Conservation (phyloP, 2,888 invertebrate species). For the Tetragnatha montana region DNA sequence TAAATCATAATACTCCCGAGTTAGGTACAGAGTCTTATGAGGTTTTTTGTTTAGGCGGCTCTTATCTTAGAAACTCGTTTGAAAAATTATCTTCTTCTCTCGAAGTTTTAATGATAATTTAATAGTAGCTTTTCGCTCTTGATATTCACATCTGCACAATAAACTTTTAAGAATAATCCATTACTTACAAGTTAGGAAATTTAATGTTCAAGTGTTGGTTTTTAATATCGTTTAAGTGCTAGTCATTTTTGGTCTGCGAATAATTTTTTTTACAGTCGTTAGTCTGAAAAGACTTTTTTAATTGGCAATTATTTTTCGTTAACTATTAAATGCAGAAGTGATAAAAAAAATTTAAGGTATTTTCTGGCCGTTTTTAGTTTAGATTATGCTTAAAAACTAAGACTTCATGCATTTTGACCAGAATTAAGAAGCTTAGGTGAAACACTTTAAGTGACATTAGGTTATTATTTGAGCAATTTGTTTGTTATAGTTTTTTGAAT, state of each 20-base stretch:
- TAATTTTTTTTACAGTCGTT: background rate
- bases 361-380: no score
- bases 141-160: background rate
- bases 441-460: no score
- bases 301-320: background rate
- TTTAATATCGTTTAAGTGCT: background rate
- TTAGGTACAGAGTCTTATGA: slow-evolving; percentile 15
- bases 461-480: no score
- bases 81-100: slow-evolving; percentile 20
- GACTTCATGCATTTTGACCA: no score
- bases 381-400: no score
- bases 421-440: no score
- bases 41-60: slow-evolving; percentile 16
- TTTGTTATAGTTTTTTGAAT: no score
- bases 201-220: background rate
- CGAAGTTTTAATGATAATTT: slow-evolving; percentile 48
- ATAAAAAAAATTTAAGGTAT: no score
- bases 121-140: slow-evolving; percentile 9
- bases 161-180: slow-evolving; percentile 36
- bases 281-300: background rate
- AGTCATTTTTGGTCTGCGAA: background rate
- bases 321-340: no score
- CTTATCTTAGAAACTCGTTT: slow-evolving; percentile 9
- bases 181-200: slow-evolving; percentile 10
- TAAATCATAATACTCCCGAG: slow-evolving; percentile 38